Conservation (phyloP, 2,888 invertebrate genomes). For the Anthophora plumipes region DNA sequence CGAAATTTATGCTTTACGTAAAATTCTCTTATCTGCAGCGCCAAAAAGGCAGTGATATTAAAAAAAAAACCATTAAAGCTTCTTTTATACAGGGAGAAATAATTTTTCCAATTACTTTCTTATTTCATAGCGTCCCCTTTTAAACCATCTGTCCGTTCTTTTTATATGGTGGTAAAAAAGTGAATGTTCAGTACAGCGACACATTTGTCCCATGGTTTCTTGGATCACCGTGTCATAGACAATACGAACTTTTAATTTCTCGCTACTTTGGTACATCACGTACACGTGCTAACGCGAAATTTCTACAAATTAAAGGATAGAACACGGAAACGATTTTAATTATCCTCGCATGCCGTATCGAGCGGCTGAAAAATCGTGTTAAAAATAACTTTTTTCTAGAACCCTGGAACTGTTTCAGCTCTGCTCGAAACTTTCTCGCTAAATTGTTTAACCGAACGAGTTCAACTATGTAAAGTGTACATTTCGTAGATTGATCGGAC, state of each 20-base stretch:
- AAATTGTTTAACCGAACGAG: neutral
- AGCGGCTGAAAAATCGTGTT: conserved; percentile 5
- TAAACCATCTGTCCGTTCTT: no score
- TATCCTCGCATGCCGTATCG: neutral
- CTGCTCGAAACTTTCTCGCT: neutral
- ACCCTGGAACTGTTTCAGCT: neutral
- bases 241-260: neutral
- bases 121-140: neutral
- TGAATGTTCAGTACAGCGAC: neutral
- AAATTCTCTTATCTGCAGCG: neutral
- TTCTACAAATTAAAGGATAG: neutral
- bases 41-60: neutral
- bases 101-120: neutral
- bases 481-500: neutral
- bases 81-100: neutral
- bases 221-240: neutral
- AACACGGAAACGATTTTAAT: conserved; percentile 3
- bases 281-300: neutral
- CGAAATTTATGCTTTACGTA: no score
- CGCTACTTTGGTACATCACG: neutral
- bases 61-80: neutral
- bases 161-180: no score
- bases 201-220: neutral
- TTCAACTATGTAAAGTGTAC: neutral
- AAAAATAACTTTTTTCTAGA: conserved; percentile 11